Conservation (phyloP, 2,113 vertebrate species). For the Sigmodon hispidus region DNA sequence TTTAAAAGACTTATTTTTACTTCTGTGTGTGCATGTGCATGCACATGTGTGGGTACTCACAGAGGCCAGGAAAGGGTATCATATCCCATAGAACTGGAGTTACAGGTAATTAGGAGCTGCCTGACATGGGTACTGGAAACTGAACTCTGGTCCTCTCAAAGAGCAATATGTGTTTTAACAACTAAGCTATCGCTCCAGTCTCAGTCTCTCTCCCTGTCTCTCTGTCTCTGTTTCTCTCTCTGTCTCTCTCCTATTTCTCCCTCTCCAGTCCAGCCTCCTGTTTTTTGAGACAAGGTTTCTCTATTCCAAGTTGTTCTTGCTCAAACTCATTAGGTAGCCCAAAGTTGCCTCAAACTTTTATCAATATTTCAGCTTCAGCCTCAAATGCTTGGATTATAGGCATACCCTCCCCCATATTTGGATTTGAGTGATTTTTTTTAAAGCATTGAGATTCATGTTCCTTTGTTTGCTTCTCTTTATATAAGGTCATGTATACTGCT, state of each 20-base stretch:
- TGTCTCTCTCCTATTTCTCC: background rate
- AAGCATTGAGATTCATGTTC: constrained; percentile 41
- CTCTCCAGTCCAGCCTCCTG: background rate
- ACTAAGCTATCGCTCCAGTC: background rate
- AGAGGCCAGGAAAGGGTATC: background rate
- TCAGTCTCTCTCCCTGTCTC: background rate
- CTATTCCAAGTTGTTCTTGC: background rate
- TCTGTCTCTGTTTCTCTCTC: background rate
- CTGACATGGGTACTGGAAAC: background rate
- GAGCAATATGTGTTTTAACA: background rate
- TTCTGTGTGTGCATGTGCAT: background rate
- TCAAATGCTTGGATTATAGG: background rate
- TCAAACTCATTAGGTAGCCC: background rate
- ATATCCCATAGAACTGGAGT: background rate
- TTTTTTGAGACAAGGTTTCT: background rate
- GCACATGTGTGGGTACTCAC: background rate
- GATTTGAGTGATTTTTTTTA: background rate
- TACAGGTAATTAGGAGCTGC: background rate
- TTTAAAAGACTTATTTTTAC: background rate
- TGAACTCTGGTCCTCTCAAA: background rate
- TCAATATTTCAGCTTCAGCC: background rate
- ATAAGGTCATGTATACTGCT: background rate
- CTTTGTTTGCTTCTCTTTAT: constrained; percentile 23
- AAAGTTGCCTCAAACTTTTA: background rate
- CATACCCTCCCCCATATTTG: background rate